phyloP scores from a whole-genome alignment of 2,113 vertebrate genomes.

The Corythaeola cristata region DNA sequence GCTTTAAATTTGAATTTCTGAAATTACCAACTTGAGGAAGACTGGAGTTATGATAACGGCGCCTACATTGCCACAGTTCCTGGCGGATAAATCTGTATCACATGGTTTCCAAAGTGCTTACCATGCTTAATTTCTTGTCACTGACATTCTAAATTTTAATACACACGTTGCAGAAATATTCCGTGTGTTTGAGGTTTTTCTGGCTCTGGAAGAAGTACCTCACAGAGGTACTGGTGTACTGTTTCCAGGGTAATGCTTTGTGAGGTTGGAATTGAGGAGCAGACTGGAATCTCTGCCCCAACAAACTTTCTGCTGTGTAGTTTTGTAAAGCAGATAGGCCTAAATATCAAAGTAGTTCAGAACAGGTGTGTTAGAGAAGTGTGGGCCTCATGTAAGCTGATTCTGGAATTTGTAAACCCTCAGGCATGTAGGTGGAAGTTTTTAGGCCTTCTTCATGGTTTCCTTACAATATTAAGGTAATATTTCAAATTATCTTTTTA shows the following conservation, averaged over 20 bases:
- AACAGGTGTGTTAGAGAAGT: background rate
- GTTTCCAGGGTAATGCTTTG: background rate
- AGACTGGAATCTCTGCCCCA: background rate
- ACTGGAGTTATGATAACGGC: background rate
- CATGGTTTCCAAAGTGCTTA: background rate
- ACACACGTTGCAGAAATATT: background rate
- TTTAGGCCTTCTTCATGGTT: background rate
- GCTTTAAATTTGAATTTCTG: background rate
- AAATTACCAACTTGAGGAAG: background rate
- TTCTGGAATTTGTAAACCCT: background rate
- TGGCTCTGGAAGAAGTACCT: background rate
- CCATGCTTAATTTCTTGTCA: background rate
- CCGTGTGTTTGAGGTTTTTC: background rate
- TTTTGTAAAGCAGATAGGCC: background rate
- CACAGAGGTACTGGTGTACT: background rate
- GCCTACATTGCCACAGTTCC: accelerated
- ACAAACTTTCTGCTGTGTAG: accelerated
- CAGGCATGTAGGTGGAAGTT: background rate
- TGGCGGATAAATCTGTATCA: background rate
- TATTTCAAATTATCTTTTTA: background rate
- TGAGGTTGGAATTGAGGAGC: too few species aligned
- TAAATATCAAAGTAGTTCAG: background rate
- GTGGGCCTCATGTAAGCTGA: background rate
- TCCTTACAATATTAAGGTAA: background rate
- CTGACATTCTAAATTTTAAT: background rate